Conservation (phyloP, 2,797 vertebrate genomes). For the Tauraco hartlaubi region DNA sequence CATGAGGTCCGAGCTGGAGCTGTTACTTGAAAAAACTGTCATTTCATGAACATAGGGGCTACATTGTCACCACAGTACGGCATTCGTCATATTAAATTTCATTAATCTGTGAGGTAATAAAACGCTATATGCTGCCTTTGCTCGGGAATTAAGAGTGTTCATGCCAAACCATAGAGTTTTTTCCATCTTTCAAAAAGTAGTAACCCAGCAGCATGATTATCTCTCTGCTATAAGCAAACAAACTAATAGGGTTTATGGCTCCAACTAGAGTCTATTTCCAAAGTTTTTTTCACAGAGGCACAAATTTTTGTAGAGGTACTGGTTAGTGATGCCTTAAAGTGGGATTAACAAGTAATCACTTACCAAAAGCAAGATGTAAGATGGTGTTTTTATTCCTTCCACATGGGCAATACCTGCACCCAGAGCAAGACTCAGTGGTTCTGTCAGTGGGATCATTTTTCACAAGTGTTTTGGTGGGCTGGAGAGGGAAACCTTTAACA, state of each 20-base stretch:
- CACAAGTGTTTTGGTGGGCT: not conserved
- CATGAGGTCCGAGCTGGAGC: not conserved
- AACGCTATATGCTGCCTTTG: not conserved
- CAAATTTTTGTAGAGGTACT: not conserved
- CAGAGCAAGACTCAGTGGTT: not conserved
- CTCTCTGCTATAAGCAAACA: not conserved
- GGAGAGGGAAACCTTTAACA: not conserved
- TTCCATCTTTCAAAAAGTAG: not conserved
- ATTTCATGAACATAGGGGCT: not conserved
- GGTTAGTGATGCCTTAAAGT: not conserved
- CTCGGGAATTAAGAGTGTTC: not conserved
- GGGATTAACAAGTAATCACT: not conserved
- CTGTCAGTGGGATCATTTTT: not conserved
- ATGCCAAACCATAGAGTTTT: not conserved
- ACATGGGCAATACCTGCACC: not conserved
- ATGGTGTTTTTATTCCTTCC: not conserved
- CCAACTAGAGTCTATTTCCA: not conserved
- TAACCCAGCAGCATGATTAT: not conserved
- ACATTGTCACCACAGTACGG: constrained; percentile 8
- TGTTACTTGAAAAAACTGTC: constrained; percentile 33
- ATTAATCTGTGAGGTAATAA: constrained; percentile 44
- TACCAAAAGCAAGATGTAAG: not conserved
- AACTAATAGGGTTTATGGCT: not conserved
- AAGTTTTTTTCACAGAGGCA: not conserved
- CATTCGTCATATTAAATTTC: not conserved